These are phyloP conservation scores for Psephotus haematonotus DNA, from an alignment of 2,113 vertebrate genomes.

Conservation along the genomic window DNA sequence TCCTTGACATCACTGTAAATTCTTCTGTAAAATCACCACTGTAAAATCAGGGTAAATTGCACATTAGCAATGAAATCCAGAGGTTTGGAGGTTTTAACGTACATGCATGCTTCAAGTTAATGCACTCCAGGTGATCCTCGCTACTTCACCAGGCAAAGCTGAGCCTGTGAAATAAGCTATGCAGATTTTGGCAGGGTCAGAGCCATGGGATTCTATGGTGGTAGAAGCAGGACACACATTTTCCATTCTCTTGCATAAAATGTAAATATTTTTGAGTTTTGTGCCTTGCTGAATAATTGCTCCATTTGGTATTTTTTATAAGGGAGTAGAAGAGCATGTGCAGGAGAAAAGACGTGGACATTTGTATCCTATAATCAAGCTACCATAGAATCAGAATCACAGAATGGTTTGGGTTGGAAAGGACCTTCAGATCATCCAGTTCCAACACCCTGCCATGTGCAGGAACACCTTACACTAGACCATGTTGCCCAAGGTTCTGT, in stretches of 20 bases:
- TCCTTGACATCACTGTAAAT: background rate
- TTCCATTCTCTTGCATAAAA: background rate
- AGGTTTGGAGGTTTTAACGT: background rate
- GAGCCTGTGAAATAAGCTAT: background rate
- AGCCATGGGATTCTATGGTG: rapidly evolving
- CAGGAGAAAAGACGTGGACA: background rate
- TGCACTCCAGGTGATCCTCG: background rate
- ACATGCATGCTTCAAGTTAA: background rate
- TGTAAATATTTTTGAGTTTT: background rate
- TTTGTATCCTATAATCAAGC: background rate
- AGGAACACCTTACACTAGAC: background rate
- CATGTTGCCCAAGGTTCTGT: background rate
- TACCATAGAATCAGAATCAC: background rate
- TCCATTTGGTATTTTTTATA: rapidly evolving
- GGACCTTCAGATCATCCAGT: background rate
- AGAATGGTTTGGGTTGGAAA: background rate
- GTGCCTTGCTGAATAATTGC: background rate
- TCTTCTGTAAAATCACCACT: background rate
- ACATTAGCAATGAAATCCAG: background rate
- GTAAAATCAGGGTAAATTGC: background rate
- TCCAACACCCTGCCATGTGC: background rate
- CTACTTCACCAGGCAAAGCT: background rate
- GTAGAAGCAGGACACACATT: background rate
- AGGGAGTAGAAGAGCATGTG: background rate
- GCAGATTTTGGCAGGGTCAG: background rate